A percentile compares a stretch with the other conserved stretches of the same genome.
phyloP scores from a whole-genome alignment of 2,888 invertebrate species.

The Phaedon cochleariae region DNA sequence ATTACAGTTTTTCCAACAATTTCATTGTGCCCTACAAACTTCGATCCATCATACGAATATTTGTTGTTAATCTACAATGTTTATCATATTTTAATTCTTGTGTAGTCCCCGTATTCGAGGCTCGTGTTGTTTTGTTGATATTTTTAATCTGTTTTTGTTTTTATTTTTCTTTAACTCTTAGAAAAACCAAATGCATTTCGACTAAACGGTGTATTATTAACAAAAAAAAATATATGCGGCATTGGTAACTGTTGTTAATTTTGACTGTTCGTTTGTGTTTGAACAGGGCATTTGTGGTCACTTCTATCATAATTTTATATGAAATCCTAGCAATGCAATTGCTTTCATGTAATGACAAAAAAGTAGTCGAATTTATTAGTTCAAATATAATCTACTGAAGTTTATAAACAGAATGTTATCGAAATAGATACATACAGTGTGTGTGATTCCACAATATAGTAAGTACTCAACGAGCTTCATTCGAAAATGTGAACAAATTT shows the following conservation, averaged over 20 bases:
- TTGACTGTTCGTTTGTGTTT: neutral
- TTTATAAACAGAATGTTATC: too few relatives aligned
- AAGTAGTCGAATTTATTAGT: too few relatives aligned
- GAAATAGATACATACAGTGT: too few relatives aligned
- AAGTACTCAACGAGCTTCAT: too few relatives aligned
- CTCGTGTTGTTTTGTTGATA: constrained; percentile 52
- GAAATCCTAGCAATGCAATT: too few relatives aligned
- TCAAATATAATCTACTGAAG: too few relatives aligned
- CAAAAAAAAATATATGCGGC: constrained; percentile 1
- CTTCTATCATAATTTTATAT: neutral
- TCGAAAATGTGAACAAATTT: too few relatives aligned
- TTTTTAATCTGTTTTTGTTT: constrained; percentile 43
- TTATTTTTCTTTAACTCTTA: constrained; percentile 33
- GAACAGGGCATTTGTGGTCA: neutral
- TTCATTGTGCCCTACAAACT: neutral
- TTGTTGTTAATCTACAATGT: constrained; percentile 56
- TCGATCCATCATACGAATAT: constrained; percentile 36
- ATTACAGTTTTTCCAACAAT: too few relatives aligned
- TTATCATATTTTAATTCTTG: constrained; percentile 51
- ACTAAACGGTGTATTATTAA: constrained; percentile 16
- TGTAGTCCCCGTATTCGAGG: constrained; percentile 48
- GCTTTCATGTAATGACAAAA: too few relatives aligned
- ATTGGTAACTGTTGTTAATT: neutral
- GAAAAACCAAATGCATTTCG: constrained; percentile 20
- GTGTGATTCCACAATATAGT: too few relatives aligned